Percentiles rank a stretch among this genome's conserved stretches.
These are phyloP conservation scores for Eledona agricola DNA, from an alignment of 2,888 invertebrate genomes.

Conservation along the genomic window DNA sequence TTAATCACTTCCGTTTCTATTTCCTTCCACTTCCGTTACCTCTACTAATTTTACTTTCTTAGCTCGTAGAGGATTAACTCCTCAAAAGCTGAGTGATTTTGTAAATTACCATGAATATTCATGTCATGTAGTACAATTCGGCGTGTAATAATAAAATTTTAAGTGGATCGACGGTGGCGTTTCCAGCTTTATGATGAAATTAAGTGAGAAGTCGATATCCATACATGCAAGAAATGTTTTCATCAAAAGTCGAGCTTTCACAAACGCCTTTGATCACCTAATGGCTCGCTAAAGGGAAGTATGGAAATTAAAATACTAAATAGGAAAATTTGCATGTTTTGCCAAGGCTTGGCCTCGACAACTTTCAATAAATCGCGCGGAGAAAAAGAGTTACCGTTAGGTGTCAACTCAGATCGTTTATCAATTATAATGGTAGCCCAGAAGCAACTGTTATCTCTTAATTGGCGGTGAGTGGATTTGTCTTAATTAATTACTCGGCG, in stretches of 20 bases:
- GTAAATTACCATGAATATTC: constrained; percentile 13
- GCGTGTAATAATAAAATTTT: constrained; percentile 1
- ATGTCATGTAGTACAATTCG: constrained; percentile 5
- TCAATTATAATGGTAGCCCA: constrained; percentile 3
- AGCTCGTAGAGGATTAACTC: constrained; percentile 9
- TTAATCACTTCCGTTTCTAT: constrained; percentile 52
- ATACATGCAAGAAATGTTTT: constrained; percentile 11
- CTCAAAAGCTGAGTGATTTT: constrained; percentile 10
- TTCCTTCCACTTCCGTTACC: constrained; percentile 44
- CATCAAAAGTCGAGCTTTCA: constrained; percentile 35
- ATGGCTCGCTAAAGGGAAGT: constrained; percentile 37
- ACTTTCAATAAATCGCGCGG: background rate
- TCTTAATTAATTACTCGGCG: constrained; percentile 17
- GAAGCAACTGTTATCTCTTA: background rate
- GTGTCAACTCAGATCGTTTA: constrained; percentile 1
- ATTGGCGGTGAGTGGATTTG: constrained; percentile 2
- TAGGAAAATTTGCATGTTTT: constrained; percentile 6
- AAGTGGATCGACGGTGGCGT: constrained; percentile 4
- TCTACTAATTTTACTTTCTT: constrained; percentile 41
- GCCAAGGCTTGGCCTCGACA: background rate
- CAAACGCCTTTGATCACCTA: constrained; percentile 36
- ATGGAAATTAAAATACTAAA: constrained; percentile 34
- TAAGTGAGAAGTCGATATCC: constrained; percentile 14
- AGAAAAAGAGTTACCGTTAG: background rate
- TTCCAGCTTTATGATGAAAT: constrained; percentile 5